These are phyloP conservation scores for Bombus superbus DNA, from an alignment of 1,140 invertebrate genomes.

Conservation along the genomic window DNA sequence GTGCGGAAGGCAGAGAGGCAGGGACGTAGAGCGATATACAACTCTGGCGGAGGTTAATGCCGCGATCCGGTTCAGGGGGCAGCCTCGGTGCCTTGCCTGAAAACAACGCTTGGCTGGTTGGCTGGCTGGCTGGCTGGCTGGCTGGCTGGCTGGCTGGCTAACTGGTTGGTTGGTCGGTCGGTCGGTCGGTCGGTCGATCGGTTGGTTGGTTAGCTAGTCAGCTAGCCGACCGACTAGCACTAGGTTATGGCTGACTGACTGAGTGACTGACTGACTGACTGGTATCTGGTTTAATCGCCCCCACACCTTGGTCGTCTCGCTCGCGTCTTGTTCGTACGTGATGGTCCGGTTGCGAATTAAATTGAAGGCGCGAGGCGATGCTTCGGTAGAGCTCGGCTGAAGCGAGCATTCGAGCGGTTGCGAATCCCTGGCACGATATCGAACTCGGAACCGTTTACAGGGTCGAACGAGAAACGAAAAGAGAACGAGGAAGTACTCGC, in stretches of 20 bases:
- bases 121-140: constrained; percentile 11
- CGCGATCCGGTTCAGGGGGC: constrained; percentile 79
- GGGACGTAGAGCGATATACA: constrained; percentile 65
- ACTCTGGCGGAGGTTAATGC: constrained; percentile 75
- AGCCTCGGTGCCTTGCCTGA: constrained; percentile 69
- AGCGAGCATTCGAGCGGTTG: too few relatives aligned
- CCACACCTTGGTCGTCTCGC: too few relatives aligned
- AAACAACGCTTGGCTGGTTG: constrained; percentile 69
- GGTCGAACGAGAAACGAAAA: neutral
- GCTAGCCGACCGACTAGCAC: constrained; percentile 5
- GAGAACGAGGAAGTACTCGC: neutral
- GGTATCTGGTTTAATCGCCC: neutral
- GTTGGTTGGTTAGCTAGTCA: constrained; percentile 8
- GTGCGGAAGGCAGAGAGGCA: constrained; percentile 52
- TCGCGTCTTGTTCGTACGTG: neutral
- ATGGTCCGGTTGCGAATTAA: neutral
- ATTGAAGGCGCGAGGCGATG: neutral
- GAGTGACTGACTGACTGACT: neutral
- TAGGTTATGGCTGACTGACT: constrained; percentile 20
- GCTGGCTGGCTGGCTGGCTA: constrained; percentile 10
- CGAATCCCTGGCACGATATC: neutral
- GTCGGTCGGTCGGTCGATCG: constrained; percentile 26
- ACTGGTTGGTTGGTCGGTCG: neutral
- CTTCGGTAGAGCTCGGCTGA: too few relatives aligned
- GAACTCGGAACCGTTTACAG: neutral